These are phyloP conservation scores for Caracal caracal DNA, from an alignment of 2,113 vertebrate species.

Conservation along the genomic window DNA sequence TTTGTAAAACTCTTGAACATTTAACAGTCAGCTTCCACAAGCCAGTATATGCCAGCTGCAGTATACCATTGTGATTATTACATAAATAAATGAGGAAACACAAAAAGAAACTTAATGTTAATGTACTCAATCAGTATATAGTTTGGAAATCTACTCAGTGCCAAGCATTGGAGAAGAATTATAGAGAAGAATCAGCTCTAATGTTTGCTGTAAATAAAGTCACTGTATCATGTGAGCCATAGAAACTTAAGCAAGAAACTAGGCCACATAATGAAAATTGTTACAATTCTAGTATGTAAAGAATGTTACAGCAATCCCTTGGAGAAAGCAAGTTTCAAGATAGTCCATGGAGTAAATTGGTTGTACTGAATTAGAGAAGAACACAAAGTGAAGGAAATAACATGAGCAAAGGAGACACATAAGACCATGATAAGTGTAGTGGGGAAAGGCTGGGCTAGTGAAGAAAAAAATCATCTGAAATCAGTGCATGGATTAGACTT, in stretches of 20 bases:
- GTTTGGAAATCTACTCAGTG: background rate
- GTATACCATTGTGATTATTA: background rate
- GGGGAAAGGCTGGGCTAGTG: background rate
- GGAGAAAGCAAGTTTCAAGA: background rate
- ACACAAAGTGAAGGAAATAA: background rate
- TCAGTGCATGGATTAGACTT: background rate
- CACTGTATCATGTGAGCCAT: background rate
- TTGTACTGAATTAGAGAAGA: background rate
- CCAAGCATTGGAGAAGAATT: background rate
- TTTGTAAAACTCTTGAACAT: background rate
- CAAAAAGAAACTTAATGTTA: background rate
- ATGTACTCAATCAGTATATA: background rate
- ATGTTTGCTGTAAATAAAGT: background rate
- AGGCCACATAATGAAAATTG: background rate
- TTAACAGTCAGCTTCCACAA: background rate
- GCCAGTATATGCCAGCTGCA: background rate
- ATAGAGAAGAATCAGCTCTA: background rate
- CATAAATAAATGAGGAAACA: background rate
- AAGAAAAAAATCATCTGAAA: background rate
- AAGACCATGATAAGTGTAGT: background rate
- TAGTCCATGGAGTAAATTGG: background rate
- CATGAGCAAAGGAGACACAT: background rate
- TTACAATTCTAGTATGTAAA: background rate
- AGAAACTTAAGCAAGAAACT: conserved; percentile 12
- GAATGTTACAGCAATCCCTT: background rate